Conservation (phyloP, 2,113 vertebrate genomes). For the Protomyctophum bolini region DNA sequence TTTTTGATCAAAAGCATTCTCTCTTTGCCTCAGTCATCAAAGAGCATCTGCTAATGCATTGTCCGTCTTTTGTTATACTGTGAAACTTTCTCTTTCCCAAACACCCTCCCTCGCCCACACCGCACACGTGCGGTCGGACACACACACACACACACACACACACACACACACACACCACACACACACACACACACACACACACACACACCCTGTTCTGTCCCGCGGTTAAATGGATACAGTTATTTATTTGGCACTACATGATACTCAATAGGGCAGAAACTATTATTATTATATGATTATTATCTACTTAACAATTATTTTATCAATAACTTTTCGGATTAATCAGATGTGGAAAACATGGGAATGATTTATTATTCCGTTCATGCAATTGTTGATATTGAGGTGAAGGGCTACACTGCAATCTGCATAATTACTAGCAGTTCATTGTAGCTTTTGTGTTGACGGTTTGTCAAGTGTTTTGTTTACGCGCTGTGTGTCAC, state of each 20-base stretch:
- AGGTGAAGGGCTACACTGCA: background rate
- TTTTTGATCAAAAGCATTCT: slow-evolving; percentile 1
- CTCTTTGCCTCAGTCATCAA: slow-evolving; percentile 32
- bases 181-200: background rate
- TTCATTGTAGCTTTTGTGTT: too few species aligned
- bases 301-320: too few species aligned
- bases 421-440: too few species aligned
- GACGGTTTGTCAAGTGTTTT: too few species aligned
- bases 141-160: background rate
- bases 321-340: too few species aligned
- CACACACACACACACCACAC: background rate
- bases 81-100: background rate
- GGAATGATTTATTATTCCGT: too few species aligned
- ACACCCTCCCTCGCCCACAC: background rate
- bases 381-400: background rate
- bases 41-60: slow-evolving; percentile 13
- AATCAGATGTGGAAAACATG: background rate
- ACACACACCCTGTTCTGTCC: background rate
- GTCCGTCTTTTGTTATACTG: background rate
- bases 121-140: background rate
- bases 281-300: too few species aligned
- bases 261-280: too few species aligned
- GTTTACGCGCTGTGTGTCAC: too few species aligned
- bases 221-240: too few species aligned
- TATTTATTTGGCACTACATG: too few species aligned